phyloP scores from a whole-genome alignment of 2,888 invertebrate genomes.

The Pterobdella sp. region DNA sequence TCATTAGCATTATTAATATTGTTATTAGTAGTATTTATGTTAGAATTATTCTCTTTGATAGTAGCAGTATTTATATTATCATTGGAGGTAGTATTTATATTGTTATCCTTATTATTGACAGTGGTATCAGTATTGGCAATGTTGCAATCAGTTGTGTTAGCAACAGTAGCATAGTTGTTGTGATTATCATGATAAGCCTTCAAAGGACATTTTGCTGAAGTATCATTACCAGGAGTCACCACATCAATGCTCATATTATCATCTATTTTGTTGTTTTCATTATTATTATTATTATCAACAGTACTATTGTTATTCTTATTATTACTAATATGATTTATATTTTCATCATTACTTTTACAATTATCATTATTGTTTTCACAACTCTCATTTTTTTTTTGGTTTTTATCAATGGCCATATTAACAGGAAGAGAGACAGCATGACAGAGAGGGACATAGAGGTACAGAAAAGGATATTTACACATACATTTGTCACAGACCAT shows the following conservation, averaged over 20 bases:
- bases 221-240: too few species aligned
- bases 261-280: too few species aligned
- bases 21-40: not conserved
- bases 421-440: slow-evolving; percentile 36
- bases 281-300: not conserved
- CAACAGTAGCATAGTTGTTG: too few species aligned
- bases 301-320: not conserved
- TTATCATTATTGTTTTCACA: not conserved
- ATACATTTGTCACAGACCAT: slow-evolving; percentile 47
- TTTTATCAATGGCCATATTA: not conserved
- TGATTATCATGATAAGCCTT: too few species aligned
- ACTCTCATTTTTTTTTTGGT: not conserved
- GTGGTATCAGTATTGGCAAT: too few species aligned
- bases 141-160: too few species aligned
- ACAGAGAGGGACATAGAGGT: slow-evolving; percentile 42
- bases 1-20: not conserved
- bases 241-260: too few species aligned
- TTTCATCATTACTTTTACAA: not conserved
- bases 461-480: slow-evolving; percentile 44
- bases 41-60: too few species aligned
- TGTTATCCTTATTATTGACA: too few species aligned
- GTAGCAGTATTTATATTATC: too few species aligned
- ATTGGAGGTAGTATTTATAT: too few species aligned
- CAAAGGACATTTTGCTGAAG: too few species aligned
- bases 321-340: not conserved